A percentile compares a stretch with the other conserved stretches of the same genome.
Conservation (phyloP, 2,113 vertebrate genomes). For the Pollachius pollachius region DNA sequence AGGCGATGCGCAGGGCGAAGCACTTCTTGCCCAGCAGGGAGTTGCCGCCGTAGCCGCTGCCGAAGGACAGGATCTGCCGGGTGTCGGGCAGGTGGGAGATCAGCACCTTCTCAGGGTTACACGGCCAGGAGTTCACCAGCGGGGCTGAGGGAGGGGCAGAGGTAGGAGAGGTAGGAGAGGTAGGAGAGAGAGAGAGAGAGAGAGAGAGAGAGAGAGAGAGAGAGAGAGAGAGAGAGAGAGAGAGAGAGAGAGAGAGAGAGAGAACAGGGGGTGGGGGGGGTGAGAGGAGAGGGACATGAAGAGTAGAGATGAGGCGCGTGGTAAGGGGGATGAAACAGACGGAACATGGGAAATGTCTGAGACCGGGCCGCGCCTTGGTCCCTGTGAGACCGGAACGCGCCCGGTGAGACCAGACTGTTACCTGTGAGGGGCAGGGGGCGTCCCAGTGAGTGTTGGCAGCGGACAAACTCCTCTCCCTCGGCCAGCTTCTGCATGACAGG, state of each 20-base stretch:
- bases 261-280: no score
- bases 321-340: conserved; percentile 67
- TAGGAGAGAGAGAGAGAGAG: no score
- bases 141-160: conserved; percentile 71
- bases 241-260: no score
- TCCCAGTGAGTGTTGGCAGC: conserved; percentile 92
- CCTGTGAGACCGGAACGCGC: no score
- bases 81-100: conserved; percentile 92
- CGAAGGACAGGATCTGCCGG: conserved; percentile 92
- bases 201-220: no score
- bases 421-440: conserved; percentile 89
- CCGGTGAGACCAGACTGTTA: conserved; percentile 42
- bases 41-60: conserved; percentile 95
- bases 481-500: conserved; percentile 74
- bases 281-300: no score
- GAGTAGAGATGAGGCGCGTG: no score
- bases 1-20: conserved; percentile 94
- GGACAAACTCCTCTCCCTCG: conserved; percentile 84
- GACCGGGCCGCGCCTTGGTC: no score
- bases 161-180: no score
- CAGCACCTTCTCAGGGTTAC: conserved; percentile 90
- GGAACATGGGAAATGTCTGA: conserved; percentile 14
- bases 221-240: no score
- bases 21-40: conserved; percentile 99
- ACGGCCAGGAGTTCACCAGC: conserved; percentile 92